phyloP scores from a whole-genome alignment of 2,888 invertebrate species.

The Lamproptera curius region DNA sequence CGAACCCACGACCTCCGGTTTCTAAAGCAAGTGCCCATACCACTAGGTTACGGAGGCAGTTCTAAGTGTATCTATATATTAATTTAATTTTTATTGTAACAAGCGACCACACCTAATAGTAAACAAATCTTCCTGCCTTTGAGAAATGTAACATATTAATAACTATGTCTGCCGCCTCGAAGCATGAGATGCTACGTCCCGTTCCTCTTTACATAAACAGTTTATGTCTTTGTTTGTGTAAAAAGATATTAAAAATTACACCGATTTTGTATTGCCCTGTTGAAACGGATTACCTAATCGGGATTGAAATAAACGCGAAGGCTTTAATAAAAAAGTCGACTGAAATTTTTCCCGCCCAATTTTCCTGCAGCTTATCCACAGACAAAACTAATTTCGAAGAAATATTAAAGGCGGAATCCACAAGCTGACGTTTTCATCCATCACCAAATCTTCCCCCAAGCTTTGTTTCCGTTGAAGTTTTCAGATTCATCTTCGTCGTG shows the following conservation, averaged over 20 bases:
- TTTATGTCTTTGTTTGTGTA: no score
- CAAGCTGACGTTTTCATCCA: constrained; percentile 30
- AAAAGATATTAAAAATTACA: not conserved
- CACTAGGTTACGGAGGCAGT: no score
- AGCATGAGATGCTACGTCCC: not conserved
- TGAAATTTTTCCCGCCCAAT: not conserved
- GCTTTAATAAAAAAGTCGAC: not conserved
- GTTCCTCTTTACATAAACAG: no score
- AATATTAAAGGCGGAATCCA: constrained; percentile 25
- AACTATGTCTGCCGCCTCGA: no score
- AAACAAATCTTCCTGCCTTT: no score
- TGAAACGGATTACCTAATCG: not conserved
- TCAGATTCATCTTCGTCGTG: constrained; percentile 13
- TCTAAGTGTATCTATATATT: no score
- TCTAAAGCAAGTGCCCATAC: no score
- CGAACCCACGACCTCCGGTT: no score
- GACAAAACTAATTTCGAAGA: constrained; percentile 26
- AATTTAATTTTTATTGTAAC: not conserved
- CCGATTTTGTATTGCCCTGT: not conserved
- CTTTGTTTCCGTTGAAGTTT: constrained; percentile 19
- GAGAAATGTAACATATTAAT: not conserved
- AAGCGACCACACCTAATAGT: no score
- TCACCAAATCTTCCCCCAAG: constrained; percentile 26
- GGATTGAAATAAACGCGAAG: not conserved
- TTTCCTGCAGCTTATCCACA: constrained; percentile 3